phyloP scores from a whole-genome alignment of 1,140 invertebrate genomes.

The Drusus annulatus region DNA sequence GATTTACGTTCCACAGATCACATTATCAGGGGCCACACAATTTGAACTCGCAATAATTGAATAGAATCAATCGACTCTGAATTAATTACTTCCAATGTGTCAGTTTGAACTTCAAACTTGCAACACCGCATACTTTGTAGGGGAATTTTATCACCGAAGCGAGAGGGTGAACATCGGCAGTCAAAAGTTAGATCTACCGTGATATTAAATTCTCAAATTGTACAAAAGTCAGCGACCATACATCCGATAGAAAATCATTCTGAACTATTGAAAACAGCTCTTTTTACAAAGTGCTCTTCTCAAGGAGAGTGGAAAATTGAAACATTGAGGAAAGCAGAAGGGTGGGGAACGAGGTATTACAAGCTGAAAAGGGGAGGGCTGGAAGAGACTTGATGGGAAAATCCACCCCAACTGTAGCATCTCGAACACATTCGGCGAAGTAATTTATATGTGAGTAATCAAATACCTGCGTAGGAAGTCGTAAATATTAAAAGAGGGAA shows the following conservation, averaged over 20 bases:
- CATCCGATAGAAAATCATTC: neutral
- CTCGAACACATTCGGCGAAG: slow-evolving; percentile 1
- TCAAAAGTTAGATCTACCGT: neutral
- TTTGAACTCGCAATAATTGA: neutral
- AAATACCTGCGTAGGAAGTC: slow-evolving; percentile 31
- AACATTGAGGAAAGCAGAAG: neutral
- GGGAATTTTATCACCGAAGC: neutral
- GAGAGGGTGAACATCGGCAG: slow-evolving; percentile 12
- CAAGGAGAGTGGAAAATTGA: slow-evolving; percentile 20
- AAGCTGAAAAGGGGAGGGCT: neutral
- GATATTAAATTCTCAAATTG: neutral
- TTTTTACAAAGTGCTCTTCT: neutral
- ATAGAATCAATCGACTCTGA: slow-evolving; percentile 22
- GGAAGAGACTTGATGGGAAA: neutral
- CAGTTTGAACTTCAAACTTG: slow-evolving; percentile 17
- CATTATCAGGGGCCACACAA: neutral
- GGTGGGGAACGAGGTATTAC: slow-evolving; percentile 15
- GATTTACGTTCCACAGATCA: slow-evolving; percentile 1
- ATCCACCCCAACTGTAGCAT: slow-evolving; percentile 17
- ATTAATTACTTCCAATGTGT: neutral
- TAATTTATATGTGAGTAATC: slow-evolving; percentile 36
- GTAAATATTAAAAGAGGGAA: slow-evolving; percentile 32
- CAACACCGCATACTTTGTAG: neutral
- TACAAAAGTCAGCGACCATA: slow-evolving; percentile 6
- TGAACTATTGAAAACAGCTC: neutral